These are phyloP conservation scores for Scrobipalpa atriplicella DNA, from an alignment of 2,888 invertebrate genomes.

Conservation along the genomic window DNA sequence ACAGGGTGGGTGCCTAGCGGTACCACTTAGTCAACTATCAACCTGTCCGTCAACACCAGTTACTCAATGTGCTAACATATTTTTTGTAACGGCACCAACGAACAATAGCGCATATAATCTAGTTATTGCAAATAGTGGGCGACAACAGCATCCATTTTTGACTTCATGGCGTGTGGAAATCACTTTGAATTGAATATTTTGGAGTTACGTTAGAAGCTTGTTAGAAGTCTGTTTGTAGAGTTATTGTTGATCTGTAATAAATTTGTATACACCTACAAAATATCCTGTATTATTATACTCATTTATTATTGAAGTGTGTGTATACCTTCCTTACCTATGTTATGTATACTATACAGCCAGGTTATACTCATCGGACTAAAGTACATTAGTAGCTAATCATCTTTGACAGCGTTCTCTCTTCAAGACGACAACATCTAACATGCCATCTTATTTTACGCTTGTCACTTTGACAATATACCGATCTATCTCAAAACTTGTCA, in stretches of 20 bases:
- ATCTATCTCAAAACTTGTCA: no score
- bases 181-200: neutral
- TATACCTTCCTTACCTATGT: no score
- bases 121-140: conserved; percentile 1
- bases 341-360: no score
- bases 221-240: no score
- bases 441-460: no score
- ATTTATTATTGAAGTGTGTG: no score
- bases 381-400: no score
- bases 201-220: neutral
- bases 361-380: no score
- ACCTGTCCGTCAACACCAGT: neutral
- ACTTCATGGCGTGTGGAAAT: neutral
- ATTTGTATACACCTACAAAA: neutral
- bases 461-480: no score
- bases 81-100: neutral
- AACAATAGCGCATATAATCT: conserved; percentile 7
- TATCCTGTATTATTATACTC: no score
- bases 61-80: neutral
- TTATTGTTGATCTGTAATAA: neutral
- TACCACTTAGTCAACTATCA: conserved; percentile 17
- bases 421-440: no score
- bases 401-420: no score
- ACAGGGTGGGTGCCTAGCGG: conserved; percentile 5
- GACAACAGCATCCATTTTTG: neutral